A percentile compares a stretch with the other conserved stretches of the same genome.
These are phyloP conservation scores for Hypselothyrea guttata DNA, from an alignment of 2,888 invertebrate genomes.

Conservation along the genomic window DNA sequence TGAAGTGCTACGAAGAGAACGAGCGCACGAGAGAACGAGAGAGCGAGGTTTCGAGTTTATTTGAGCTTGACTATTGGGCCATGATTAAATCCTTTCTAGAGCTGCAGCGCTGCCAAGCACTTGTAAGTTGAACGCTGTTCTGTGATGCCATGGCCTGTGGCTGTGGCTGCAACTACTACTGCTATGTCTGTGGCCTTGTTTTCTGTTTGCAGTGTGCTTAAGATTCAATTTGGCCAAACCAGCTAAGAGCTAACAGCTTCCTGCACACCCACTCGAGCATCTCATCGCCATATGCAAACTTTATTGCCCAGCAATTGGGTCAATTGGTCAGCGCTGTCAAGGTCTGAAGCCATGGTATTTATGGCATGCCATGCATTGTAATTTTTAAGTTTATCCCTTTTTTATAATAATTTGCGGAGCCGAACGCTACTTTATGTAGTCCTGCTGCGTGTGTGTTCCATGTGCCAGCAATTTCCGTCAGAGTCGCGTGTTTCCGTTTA, in stretches of 20 bases:
- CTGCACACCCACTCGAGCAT: conserved; percentile 19
- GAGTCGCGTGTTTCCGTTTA: conserved; percentile 70
- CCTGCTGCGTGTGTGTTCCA: conserved; percentile 62
- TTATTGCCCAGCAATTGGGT: conserved; percentile 58
- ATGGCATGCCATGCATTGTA: conserved; percentile 63
- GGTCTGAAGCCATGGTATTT: conserved; percentile 66
- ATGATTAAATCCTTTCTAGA: conserved; percentile 4
- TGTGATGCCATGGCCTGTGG: neutral
- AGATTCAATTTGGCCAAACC: conserved; percentile 57
- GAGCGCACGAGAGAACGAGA: no score
- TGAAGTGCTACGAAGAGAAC: neutral
- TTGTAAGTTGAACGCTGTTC: conserved; percentile 10
- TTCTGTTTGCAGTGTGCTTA: conserved; percentile 45
- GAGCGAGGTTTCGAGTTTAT: conserved; percentile 9
- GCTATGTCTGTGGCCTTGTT: conserved; percentile 36
- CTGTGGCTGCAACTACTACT: conserved; percentile 3
- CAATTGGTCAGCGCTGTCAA: conserved; percentile 73
- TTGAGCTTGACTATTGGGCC: conserved; percentile 6
- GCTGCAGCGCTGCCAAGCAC: conserved; percentile 20
- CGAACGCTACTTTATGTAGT: conserved; percentile 6
- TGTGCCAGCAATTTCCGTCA: conserved; percentile 67
- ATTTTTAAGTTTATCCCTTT: conserved; percentile 35
- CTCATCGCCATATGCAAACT: conserved; percentile 56
- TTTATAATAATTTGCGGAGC: no score
- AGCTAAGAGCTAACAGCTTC: conserved; percentile 17